Conservation (phyloP, 2,113 vertebrate genomes). For the Syrmaticus mikado region DNA sequence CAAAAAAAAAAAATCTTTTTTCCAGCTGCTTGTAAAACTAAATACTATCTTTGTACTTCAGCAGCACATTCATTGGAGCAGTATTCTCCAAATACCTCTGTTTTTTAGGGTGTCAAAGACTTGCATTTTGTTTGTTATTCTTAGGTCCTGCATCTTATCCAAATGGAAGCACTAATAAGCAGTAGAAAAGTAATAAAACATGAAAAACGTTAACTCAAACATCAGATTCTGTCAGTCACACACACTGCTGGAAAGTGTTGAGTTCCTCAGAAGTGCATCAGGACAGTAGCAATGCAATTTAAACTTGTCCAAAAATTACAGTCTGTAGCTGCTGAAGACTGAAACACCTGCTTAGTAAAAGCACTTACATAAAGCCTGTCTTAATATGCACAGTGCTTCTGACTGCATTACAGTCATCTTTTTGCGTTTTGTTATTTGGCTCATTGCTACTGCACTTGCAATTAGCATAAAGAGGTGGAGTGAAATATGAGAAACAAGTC, state of each 20-base stretch:
- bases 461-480: neutral
- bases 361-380: neutral
- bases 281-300: neutral
- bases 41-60: neutral
- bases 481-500: neutral
- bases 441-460: neutral
- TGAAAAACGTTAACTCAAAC: neutral
- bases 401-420: neutral
- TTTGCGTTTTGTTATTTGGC: neutral
- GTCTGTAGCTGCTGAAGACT: neutral
- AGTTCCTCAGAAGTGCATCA: neutral
- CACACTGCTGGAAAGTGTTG: neutral
- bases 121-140: neutral
- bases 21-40: neutral
- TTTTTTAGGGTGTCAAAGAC: neutral
- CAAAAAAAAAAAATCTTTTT: neutral
- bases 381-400: neutral
- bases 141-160: neutral
- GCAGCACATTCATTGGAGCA: neutral
- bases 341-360: neutral
- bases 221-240: neutral
- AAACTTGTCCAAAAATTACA: neutral
- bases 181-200: neutral
- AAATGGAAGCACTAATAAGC: neutral
- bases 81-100: neutral